phyloP scores from a whole-genome alignment of 2,113 vertebrate species.

The Petaurus breviceps region DNA sequence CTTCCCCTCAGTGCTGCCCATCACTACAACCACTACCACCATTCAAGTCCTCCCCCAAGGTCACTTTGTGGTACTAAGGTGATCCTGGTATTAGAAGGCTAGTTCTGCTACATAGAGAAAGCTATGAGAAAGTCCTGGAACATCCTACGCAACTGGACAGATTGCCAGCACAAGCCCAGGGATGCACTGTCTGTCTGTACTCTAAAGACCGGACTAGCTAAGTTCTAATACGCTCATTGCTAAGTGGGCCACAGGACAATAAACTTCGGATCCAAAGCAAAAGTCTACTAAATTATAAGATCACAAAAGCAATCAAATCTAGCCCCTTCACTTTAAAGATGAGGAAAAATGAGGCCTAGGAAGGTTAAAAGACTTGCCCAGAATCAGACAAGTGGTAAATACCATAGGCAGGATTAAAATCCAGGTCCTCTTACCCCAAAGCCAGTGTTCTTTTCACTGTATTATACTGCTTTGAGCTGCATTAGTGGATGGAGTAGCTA shows the following conservation, averaged over 20 bases:
- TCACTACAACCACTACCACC: background rate
- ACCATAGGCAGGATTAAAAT: background rate
- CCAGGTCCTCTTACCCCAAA: background rate
- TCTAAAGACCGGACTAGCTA: background rate
- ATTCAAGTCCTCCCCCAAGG: background rate
- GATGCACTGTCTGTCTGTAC: background rate
- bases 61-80: background rate
- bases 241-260: background rate
- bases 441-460: background rate
- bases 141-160: background rate
- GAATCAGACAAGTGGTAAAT: background rate
- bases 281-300: background rate
- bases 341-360: background rate
- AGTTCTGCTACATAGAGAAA: background rate
- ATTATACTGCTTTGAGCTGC: background rate
- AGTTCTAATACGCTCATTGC: background rate
- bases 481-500: background rate
- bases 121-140: background rate
- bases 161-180: background rate
- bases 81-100: background rate
- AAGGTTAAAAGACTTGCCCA: background rate
- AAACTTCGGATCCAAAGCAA: background rate
- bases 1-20: background rate
- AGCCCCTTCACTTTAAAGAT: background rate
- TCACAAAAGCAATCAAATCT: background rate